Conservation (phyloP, 2,888 invertebrate species). For the Scaeva pyrastri region DNA sequence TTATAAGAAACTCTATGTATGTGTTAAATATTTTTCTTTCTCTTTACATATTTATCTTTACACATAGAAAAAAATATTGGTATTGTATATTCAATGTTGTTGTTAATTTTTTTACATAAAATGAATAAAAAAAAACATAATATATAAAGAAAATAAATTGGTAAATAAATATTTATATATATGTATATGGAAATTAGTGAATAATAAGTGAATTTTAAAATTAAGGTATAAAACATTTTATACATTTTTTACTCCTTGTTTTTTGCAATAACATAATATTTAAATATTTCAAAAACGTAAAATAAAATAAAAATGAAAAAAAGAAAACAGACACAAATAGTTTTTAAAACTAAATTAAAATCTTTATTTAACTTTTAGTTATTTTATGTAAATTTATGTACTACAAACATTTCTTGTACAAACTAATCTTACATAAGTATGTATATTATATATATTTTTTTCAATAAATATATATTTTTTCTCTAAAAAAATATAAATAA, state of each 20-base stretch:
- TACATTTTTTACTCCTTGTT: constrained; percentile 71
- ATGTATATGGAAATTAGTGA: constrained; percentile 55
- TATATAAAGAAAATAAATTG: constrained; percentile 32
- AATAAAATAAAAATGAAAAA: constrained; percentile 49
- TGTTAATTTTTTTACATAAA: constrained; percentile 65
- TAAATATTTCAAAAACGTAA: constrained; percentile 45
- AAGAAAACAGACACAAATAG: constrained; percentile 25
- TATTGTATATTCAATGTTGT: constrained; percentile 60
- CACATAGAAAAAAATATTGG: constrained; percentile 33
- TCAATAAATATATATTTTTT: constrained; percentile 38
- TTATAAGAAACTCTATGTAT: constrained; percentile 40
- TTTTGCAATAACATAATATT: constrained; percentile 67
- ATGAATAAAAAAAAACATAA: constrained; percentile 33
- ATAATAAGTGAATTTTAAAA: constrained; percentile 65
- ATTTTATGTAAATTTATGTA: constrained; percentile 63
- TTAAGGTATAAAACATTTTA: constrained; percentile 71
- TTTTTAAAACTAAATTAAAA: constrained; percentile 34
- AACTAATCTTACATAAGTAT: constrained; percentile 46
- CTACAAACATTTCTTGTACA: constrained; percentile 70
- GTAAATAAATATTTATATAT: neutral
- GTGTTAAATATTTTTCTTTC: constrained; percentile 61
- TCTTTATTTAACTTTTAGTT: constrained; percentile 41
- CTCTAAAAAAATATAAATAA: constrained; percentile 36
- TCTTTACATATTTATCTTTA: constrained; percentile 20
- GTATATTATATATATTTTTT: constrained; percentile 40